These are phyloP conservation scores for Melanotaenia maccullochi DNA, from an alignment of 2,797 vertebrate genomes.

Conservation along the genomic window DNA sequence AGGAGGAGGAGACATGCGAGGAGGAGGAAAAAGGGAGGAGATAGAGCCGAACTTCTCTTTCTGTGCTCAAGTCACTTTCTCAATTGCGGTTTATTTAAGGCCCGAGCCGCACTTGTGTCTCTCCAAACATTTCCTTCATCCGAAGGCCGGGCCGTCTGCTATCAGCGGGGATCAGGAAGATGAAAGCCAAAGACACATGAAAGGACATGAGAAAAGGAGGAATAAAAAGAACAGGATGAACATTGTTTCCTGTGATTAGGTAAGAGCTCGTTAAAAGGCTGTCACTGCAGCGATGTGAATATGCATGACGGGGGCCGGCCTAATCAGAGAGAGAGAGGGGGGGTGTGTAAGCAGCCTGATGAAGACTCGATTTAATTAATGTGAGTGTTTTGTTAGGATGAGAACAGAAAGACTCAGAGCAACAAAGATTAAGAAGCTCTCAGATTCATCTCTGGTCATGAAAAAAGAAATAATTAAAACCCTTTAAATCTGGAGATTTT, in stretches of 20 bases:
- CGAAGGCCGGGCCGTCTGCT: conserved; percentile 83
- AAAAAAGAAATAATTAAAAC: conserved; percentile 49
- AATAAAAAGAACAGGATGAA: conserved; percentile 93
- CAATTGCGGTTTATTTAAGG: conserved; percentile 92
- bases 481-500: not conserved
- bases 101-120: conserved; percentile 86
- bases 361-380: conserved; percentile 99
- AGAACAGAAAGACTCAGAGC: conserved; percentile 28
- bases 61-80: conserved; percentile 89
- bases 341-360: conserved; percentile 88
- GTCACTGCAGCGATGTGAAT: conserved; percentile 94
- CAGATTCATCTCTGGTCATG: conserved; percentile 86
- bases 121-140: conserved; percentile 87
- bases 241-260: conserved; percentile 97
- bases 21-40: conserved; percentile 65
- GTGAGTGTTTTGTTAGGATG: conserved; percentile 91
- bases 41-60: conserved; percentile 66
- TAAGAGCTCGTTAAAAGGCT: conserved; percentile 98
- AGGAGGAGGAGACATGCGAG: conserved; percentile 40
- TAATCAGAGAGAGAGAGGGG: conserved; percentile 89
- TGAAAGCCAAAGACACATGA: conserved; percentile 67
- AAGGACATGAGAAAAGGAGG: conserved; percentile 63
- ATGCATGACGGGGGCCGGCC: conserved; percentile 92
- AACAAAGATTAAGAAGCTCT: conserved; percentile 22
- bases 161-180: conserved; percentile 79